phyloP scores from a whole-genome alignment of 2,888 invertebrate genomes.

The Petrolisthes manimaculis region DNA sequence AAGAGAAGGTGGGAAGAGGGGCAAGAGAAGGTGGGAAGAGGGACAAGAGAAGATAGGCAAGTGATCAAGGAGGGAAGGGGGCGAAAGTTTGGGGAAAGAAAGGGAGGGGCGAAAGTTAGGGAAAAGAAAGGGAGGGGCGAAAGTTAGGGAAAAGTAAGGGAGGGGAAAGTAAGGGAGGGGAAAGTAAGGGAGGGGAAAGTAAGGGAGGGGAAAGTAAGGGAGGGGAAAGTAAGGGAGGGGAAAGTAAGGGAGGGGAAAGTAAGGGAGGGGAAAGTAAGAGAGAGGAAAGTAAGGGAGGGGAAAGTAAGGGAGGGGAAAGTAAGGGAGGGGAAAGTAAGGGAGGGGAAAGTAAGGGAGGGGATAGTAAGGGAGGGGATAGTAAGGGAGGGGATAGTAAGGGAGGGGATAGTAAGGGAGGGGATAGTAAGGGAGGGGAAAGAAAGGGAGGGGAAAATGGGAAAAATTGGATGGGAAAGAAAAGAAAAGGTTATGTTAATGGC shows the following conservation, averaged over 20 bases:
- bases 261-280: too few species aligned
- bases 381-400: not conserved
- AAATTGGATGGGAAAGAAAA: not conserved
- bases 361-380: not conserved
- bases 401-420: not conserved
- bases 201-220: not conserved
- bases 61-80: constrained; percentile 1
- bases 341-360: not conserved
- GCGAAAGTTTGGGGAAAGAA: not conserved
- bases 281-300: too few species aligned
- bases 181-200: not conserved
- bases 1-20: not conserved
- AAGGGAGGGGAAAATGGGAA: not conserved
- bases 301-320: too few species aligned
- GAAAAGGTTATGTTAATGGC: not conserved
- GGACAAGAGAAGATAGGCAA: not conserved
- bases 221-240: not conserved
- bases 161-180: not conserved
- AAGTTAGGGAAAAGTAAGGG: not conserved
- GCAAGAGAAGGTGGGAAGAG: not conserved
- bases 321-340: too few species aligned
- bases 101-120: not conserved
- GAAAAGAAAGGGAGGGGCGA: not conserved
- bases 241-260: too few species aligned
- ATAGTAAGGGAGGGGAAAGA: not conserved